phyloP scores from a whole-genome alignment of 2,888 invertebrate species.

The Proisotoma minuta region DNA sequence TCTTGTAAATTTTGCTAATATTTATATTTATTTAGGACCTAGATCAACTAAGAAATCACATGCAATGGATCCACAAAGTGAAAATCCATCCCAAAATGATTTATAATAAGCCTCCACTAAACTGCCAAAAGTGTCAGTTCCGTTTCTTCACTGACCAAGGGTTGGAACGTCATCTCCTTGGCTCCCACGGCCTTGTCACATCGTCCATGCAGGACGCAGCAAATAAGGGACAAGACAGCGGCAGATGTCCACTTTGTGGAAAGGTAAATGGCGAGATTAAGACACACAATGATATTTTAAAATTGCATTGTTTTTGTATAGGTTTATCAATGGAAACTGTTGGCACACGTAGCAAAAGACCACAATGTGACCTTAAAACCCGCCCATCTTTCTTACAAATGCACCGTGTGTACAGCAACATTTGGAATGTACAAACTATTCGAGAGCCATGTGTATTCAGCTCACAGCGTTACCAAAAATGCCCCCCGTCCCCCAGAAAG shows the following conservation, averaged over 20 bases:
- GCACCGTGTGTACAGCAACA: slow-evolving; percentile 89
- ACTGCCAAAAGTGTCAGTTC: slow-evolving; percentile 93
- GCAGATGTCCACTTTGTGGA: slow-evolving; percentile 90
- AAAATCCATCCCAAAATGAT: slow-evolving; percentile 96
- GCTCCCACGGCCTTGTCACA: slow-evolving; percentile 89
- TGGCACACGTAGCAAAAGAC: slow-evolving; percentile 86
- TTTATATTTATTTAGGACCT: slow-evolving; percentile 59
- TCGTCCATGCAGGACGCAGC: slow-evolving; percentile 85
- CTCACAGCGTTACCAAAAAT: slow-evolving; percentile 71
- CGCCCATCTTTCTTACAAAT: slow-evolving; percentile 88
- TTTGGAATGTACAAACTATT: slow-evolving; percentile 94
- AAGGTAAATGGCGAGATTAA: slow-evolving; percentile 60
- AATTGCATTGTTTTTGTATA: slow-evolving; percentile 50
- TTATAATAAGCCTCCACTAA: slow-evolving; percentile 85
- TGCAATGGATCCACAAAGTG: slow-evolving; percentile 97
- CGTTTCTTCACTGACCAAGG: slow-evolving; percentile 97
- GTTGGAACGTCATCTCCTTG: slow-evolving; percentile 86
- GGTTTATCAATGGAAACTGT: slow-evolving; percentile 89
- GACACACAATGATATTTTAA: background rate
- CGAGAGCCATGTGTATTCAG: slow-evolving; percentile 88
- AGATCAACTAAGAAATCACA: slow-evolving; percentile 88
- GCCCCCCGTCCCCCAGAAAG: slow-evolving; percentile 61
- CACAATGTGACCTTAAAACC: slow-evolving; percentile 88
- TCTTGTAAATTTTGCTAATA: background rate
- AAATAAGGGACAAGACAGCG: slow-evolving; percentile 88